Evolutionary conservation across 2,888 invertebrate genomes (phyloP).

Genomic region (Vanessa cardui): DNA sequence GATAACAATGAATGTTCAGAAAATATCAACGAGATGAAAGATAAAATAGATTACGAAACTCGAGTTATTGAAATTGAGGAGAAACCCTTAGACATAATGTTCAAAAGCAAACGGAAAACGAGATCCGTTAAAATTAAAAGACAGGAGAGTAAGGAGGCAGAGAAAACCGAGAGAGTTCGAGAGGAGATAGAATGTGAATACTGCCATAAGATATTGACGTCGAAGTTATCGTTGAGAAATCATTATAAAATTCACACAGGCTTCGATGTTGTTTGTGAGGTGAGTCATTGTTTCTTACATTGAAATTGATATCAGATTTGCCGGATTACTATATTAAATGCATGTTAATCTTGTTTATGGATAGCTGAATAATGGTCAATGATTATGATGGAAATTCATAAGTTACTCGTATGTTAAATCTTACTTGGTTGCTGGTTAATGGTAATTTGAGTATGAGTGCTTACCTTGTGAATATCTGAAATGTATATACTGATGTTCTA

Average conservation of each 20-base stretch:
- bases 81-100: conserved; percentile 34
- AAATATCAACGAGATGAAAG: conserved; percentile 38
- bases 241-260: conserved; percentile 77
- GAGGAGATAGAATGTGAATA: conserved; percentile 70
- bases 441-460: too few species aligned
- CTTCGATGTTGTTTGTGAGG: conserved; percentile 69
- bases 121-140: conserved; percentile 44
- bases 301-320: background rate
- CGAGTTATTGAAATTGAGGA: conserved; percentile 25
- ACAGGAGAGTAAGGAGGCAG: conserved; percentile 40
- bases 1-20: conserved; percentile 4
- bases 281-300: conserved; percentile 29
- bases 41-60: conserved; percentile 34
- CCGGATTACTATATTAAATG: background rate
- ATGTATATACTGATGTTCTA: too few species aligned
- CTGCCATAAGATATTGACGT: conserved; percentile 70
- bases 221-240: conserved; percentile 66
- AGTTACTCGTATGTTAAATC: too few species aligned
- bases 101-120: conserved; percentile 45
- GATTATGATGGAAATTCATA: too few species aligned
- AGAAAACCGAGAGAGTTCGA: conserved; percentile 45
- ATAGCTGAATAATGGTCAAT: too few species aligned
- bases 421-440: too few species aligned
- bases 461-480: too few species aligned
- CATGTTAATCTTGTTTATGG: too few species aligned